Evolutionary conservation across 2,113 vertebrate genomes (phyloP), one percentile per base, ranked within the genome.

Genomic region (Mesembrinibis cayennensis): DNA sequence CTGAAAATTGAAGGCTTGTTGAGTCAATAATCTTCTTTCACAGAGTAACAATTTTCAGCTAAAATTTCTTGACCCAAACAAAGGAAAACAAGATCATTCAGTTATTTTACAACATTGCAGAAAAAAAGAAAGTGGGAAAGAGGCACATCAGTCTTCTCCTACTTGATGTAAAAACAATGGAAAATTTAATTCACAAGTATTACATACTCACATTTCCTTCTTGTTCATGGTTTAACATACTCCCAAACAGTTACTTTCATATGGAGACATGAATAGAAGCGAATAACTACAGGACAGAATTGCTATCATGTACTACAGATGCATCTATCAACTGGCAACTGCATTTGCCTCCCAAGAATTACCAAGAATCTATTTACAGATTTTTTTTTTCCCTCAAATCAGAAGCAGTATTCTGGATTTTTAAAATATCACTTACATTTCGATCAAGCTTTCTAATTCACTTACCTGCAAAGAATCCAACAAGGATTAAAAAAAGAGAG

Each of bases 31-130:
- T 98, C 98, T 98, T 98, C 98, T 98, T 98, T 97, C 98, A 97
- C 96, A 98, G 96, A 98, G 97, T 98, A 98, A 98, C 98, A 98
- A 98, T 98, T 98, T 98, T 98, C 98, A 98, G 97, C 97, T 98
- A 98, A 98, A 98, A 98, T 98, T 98, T 98, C 98, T 98, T 98
- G 98, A 98, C 98, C 98, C 98, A 98, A 98, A 98, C 98, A 98
- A 98, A 98, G 90, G 97, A 98, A 98, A 98, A 98, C 98, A 98
- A 98, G 97, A 97, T 97, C 97, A 98, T 98, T 98, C 98, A 97
- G 97, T 98, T 98, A 98, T 97, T 98, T 98, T 98, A 98, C 97
- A 97, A 97, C 95, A 97, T 69, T 97, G 97, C 89, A 96, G 85
- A 91, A 94, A 93, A 93, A 95, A 94, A 96, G 93, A 96, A 78